phyloP scores from a whole-genome alignment of 2,797 vertebrate genomes.

The Gymnopithys bicolor region DNA sequence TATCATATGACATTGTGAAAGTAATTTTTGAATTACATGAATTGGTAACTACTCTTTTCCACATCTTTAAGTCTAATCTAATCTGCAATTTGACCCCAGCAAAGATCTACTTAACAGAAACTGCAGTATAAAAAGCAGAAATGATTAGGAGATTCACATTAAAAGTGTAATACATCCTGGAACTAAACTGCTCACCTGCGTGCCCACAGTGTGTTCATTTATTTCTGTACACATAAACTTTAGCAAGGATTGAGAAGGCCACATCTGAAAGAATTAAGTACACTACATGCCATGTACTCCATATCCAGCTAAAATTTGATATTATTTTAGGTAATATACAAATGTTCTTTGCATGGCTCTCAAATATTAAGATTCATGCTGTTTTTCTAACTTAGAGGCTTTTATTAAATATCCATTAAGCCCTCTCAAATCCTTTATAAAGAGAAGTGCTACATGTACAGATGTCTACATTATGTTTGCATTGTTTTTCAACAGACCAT shows the following conservation, averaged over 20 bases:
- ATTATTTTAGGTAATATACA: not conserved
- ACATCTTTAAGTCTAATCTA: not conserved
- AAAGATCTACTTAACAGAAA: not conserved
- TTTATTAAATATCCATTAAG: slow-evolving; percentile 54
- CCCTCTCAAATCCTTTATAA: slow-evolving; percentile 56
- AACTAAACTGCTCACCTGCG: not conserved
- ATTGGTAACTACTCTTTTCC: not conserved
- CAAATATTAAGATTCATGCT: not conserved
- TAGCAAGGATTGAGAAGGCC: not conserved
- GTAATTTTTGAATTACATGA: not conserved
- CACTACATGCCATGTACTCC: not conserved
- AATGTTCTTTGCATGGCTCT: not conserved
- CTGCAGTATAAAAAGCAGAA: not conserved
- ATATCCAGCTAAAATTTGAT: not conserved
- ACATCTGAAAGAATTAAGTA: not conserved
- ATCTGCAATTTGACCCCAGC: not conserved
- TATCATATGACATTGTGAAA: not conserved
- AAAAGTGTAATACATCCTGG: not conserved
- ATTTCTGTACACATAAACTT: not conserved
- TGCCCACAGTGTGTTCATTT: not conserved
- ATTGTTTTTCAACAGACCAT: slow-evolving; percentile 63
- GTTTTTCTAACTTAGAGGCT: slow-evolving; percentile 20
- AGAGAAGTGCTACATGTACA: slow-evolving; percentile 64
- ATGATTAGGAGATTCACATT: not conserved
- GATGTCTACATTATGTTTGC: slow-evolving; percentile 35